Conservation (phyloP, 2,797 vertebrate species). For the Girardinus metallicus region DNA sequence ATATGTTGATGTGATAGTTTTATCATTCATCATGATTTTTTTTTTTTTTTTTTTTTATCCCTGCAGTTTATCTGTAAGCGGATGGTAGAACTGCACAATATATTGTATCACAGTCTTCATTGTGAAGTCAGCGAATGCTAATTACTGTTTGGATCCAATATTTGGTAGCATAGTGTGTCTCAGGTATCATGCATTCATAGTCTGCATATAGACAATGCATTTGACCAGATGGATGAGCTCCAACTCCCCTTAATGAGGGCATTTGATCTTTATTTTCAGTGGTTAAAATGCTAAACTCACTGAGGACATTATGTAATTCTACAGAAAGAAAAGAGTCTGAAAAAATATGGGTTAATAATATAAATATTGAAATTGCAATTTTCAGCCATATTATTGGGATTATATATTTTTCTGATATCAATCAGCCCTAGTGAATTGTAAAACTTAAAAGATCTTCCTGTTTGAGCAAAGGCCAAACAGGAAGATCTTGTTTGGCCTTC, state of each 20-base stretch:
- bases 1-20: neutral
- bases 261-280: neutral
- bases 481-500: too few relatives aligned
- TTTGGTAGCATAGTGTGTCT: neutral
- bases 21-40: neutral
- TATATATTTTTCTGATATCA: neutral
- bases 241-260: neutral
- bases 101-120: neutral
- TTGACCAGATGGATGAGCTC: neutral
- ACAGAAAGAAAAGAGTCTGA: neutral
- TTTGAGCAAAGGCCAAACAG: neutral
- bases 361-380: neutral
- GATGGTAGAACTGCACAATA: neutral
- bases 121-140: neutral
- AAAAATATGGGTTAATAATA: neutral
- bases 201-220: neutral
- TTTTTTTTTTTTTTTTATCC: neutral
- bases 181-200: neutral
- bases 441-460: neutral
- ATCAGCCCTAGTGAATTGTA: neutral
- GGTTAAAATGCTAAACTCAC: neutral
- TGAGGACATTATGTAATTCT: neutral
- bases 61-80: neutral
- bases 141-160: neutral
- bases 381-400: neutral